Percentiles rank a stretch among this genome's conserved stretches.
Evolutionary conservation across 2,888 invertebrate genomes (phyloP).

Genomic region (Eupithecia vulgata): DNA sequence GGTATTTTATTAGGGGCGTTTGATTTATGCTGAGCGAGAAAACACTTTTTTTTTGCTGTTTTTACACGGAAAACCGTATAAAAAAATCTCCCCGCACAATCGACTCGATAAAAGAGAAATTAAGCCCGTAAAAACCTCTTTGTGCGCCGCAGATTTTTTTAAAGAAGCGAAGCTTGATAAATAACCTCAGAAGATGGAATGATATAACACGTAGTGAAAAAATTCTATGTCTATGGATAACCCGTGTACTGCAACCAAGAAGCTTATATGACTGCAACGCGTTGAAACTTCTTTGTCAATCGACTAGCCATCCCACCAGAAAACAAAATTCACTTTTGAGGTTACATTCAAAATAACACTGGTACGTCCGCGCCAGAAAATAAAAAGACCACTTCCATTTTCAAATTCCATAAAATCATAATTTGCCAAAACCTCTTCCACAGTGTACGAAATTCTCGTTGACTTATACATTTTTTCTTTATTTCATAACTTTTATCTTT

Average conservation of each 20-base stretch:
- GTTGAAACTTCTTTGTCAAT: background rate
- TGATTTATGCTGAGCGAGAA: too few relatives aligned
- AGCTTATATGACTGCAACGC: too few relatives aligned
- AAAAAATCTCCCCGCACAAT: background rate
- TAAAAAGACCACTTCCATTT: background rate
- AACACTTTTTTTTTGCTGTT: too few relatives aligned
- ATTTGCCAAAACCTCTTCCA: background rate
- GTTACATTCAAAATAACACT: background rate
- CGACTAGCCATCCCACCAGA: background rate
- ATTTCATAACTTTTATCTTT: slow-evolving; percentile 17
- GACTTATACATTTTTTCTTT: background rate
- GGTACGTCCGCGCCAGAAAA: background rate
- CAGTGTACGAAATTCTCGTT: background rate
- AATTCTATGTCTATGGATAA: too few relatives aligned
- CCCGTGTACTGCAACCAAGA: too few relatives aligned
- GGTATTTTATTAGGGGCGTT: too few relatives aligned
- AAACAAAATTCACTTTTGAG: background rate
- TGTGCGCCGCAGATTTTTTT: background rate
- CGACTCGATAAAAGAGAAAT: background rate
- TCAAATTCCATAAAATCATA: background rate
- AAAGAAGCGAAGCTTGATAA: background rate
- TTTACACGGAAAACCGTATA: too few relatives aligned
- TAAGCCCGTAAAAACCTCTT: background rate
- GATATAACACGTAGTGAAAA: too few relatives aligned
- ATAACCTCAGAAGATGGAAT: too few relatives aligned